phyloP scores from a whole-genome alignment of 2,888 invertebrate species.

The Pheosia gnoma region DNA sequence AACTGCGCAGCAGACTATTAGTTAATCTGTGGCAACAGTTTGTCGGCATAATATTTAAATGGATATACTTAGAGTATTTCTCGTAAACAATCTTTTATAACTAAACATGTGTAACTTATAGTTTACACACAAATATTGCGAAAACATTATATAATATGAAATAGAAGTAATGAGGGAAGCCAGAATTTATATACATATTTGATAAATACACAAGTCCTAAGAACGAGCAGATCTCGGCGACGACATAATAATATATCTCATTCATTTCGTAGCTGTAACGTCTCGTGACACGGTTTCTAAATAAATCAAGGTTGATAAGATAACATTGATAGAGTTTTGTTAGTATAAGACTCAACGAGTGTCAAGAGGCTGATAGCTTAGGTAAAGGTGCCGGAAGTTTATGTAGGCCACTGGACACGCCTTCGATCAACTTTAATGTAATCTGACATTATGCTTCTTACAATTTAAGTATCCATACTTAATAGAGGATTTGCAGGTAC shows the following conservation, averaged over 20 bases:
- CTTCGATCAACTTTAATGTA: slow-evolving; percentile 9
- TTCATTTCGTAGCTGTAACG: slow-evolving; percentile 2
- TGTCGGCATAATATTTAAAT: background rate
- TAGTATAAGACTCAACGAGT: slow-evolving; percentile 41
- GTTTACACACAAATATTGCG: background rate
- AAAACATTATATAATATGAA: background rate
- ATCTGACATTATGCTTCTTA: background rate
- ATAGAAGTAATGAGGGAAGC: background rate
- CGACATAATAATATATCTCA: background rate
- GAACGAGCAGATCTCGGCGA: background rate
- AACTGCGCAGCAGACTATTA: too few relatives aligned
- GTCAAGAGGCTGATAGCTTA: slow-evolving; percentile 38
- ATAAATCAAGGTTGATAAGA: slow-evolving; percentile 71
- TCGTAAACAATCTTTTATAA: background rate
- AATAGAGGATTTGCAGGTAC: too few relatives aligned
- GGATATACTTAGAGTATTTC: background rate
- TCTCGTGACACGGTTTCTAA: slow-evolving; percentile 57
- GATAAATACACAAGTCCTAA: background rate
- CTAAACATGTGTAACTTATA: background rate
- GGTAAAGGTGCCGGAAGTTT: slow-evolving; percentile 15
- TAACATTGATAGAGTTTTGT: slow-evolving; percentile 55
- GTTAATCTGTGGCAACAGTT: too few relatives aligned
- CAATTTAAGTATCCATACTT: background rate
- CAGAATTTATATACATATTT: background rate
- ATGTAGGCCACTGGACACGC: slow-evolving; percentile 25